These are phyloP conservation scores for Rachycentron canadum DNA, from an alignment of 2,797 vertebrate genomes.

Conservation along the genomic window DNA sequence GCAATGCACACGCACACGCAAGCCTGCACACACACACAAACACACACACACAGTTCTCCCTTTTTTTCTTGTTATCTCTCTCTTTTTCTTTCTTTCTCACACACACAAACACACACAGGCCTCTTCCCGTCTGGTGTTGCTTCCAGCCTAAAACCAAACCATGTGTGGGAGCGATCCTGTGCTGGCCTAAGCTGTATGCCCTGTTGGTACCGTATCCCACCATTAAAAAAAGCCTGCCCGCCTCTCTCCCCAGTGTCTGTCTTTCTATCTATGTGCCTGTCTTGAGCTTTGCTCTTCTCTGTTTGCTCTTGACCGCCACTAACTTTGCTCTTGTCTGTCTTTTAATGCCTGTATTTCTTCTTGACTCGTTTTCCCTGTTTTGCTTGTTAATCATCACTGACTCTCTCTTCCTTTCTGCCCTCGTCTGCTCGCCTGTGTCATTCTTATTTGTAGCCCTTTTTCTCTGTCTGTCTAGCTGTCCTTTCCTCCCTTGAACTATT, in stretches of 20 bases:
- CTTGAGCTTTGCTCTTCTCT: constrained; percentile 1
- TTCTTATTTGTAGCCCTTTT: constrained; percentile 19
- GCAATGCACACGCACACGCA: constrained; percentile 33
- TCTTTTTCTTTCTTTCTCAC: background rate
- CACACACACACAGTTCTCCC: background rate
- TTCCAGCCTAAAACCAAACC: constrained; percentile 77
- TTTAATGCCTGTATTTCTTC: constrained; percentile 2
- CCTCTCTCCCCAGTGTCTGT: constrained; percentile 1
- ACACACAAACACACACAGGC: constrained; percentile 18
- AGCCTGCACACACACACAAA: constrained; percentile 8
- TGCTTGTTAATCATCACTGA: constrained; percentile 38
- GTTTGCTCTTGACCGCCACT: constrained; percentile 15
- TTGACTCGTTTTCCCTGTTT: constrained; percentile 17
- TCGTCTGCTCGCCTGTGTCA: constrained; percentile 16
- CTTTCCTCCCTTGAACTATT: constrained; percentile 48
- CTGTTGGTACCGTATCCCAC: constrained; percentile 39
- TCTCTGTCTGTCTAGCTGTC: constrained; percentile 25
- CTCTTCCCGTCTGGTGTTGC: constrained; percentile 70
- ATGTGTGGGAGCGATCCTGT: constrained; percentile 71
- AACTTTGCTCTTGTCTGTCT: constrained; percentile 2
- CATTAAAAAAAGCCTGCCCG: background rate
- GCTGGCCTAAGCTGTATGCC: constrained; percentile 55
- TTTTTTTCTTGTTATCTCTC: constrained; percentile 1
- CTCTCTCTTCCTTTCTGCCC: constrained; percentile 13
- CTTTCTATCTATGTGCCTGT: constrained; percentile 11